These are phyloP conservation scores for Beris morrisii DNA, from an alignment of 2,888 invertebrate species.

Conservation along the genomic window DNA sequence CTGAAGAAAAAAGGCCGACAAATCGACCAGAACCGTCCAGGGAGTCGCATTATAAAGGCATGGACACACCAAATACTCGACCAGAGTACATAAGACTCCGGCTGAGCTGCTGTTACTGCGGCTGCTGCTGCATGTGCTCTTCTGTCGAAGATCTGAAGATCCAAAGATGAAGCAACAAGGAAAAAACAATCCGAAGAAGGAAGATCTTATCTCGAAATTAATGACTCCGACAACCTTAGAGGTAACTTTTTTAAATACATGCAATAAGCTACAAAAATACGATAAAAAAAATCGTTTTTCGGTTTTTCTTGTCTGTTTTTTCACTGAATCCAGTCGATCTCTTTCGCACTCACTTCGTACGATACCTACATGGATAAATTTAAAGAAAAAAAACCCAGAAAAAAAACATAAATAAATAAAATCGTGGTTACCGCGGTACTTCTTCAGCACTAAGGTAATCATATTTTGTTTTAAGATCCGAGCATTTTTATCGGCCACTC, in stretches of 20 bases:
- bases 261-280: constrained; percentile 26
- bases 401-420: no score
- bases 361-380: no score
- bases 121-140: neutral
- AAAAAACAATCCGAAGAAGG: constrained; percentile 31
- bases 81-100: neutral
- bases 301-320: no score
- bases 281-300: neutral
- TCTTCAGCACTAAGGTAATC: no score
- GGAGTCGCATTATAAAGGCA: constrained; percentile 1
- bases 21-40: constrained; percentile 13
- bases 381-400: no score
- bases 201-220: constrained; percentile 39
- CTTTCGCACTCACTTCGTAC: no score
- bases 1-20: constrained; percentile 9
- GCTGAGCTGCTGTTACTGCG: neutral
- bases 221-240: constrained; percentile 38
- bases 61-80: neutral
- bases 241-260: constrained; percentile 35
- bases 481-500: no score
- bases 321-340: no score
- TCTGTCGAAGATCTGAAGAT: no score
- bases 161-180: no score
- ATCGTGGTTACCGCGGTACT: no score
- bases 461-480: no score